Evolutionary conservation across 2,113 vertebrate species (phyloP).

Genomic region (Gallinago undulata): DNA sequence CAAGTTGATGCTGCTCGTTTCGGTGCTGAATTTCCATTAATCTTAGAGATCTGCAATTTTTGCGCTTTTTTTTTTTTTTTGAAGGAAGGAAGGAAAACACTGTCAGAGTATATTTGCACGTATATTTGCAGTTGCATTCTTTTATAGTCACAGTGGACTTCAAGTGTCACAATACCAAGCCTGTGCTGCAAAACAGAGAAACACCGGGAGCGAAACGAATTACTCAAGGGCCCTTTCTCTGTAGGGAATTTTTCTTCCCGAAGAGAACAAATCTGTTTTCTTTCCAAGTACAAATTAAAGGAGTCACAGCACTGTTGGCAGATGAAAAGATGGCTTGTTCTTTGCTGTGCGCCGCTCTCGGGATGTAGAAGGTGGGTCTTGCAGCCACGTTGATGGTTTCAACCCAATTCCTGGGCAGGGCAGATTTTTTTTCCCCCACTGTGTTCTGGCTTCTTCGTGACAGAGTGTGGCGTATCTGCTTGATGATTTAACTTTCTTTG

Average conservation of each 20-base stretch:
- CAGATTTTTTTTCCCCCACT: not conserved
- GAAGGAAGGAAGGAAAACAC: not conserved
- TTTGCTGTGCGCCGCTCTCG: not conserved
- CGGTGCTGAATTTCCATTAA: not conserved
- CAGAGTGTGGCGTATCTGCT: not conserved
- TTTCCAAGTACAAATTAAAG: constrained; percentile 38
- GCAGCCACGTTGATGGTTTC: not conserved
- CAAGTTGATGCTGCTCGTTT: not conserved
- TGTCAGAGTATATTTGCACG: not conserved
- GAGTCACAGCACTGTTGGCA: not conserved
- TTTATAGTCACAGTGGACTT: not conserved
- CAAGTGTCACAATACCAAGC: not conserved
- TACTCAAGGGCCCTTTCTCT: not conserved
- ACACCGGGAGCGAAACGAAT: not conserved
- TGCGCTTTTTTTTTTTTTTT: not conserved
- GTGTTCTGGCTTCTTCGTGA: not conserved
- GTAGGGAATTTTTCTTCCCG: constrained; percentile 1
- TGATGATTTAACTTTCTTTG: not conserved
- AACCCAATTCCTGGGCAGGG: not conserved
- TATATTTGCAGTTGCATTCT: not conserved
- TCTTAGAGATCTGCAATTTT: not conserved
- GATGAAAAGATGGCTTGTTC: constrained; percentile 5
- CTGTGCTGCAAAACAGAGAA: not conserved
- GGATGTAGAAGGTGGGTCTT: not conserved
- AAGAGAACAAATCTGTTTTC: constrained; percentile 29